Percentiles rank a stretch among this genome's conserved stretches.
Conservation (phyloP, 2,888 invertebrate genomes). For the Eupithecia dodoneata region DNA sequence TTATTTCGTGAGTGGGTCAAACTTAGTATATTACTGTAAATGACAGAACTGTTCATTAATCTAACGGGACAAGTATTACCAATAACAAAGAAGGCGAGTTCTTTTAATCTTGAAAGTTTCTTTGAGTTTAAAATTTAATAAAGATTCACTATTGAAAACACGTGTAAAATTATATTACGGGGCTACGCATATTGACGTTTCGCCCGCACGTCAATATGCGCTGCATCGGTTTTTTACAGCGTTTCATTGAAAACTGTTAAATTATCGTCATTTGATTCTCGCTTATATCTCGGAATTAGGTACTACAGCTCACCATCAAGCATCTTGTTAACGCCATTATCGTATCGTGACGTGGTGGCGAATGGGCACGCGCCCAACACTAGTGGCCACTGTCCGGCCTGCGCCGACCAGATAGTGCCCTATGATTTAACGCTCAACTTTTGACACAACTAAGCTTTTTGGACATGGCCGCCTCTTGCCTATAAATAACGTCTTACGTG, state of each 20-base stretch:
- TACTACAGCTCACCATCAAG: background rate
- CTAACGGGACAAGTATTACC: no score
- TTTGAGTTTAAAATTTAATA: background rate
- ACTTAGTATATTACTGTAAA: background rate
- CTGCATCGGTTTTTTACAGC: background rate
- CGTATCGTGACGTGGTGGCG: constrained; percentile 35
- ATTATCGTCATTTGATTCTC: no score
- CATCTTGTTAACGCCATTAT: background rate
- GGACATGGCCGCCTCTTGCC: constrained; percentile 79
- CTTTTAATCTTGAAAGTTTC: background rate
- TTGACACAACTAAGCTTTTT: constrained; percentile 85
- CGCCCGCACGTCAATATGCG: background rate
- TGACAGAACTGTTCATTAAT: background rate
- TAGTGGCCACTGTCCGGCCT: constrained; percentile 84
- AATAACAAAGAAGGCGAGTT: no score
- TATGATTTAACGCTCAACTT: constrained; percentile 89
- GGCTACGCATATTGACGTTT: no score
- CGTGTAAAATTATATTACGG: background rate
- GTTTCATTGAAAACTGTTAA: background rate
- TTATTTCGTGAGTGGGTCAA: background rate
- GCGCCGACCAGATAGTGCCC: constrained; percentile 87
- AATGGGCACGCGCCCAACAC: constrained; percentile 59
- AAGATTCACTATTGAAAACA: background rate
- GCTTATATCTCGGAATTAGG: background rate
- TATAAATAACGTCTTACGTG: constrained; percentile 83